Base-by-base conservation (phyloP, 2,113 vertebrate genomes). In the Acanthisitta chloris region DNA sequence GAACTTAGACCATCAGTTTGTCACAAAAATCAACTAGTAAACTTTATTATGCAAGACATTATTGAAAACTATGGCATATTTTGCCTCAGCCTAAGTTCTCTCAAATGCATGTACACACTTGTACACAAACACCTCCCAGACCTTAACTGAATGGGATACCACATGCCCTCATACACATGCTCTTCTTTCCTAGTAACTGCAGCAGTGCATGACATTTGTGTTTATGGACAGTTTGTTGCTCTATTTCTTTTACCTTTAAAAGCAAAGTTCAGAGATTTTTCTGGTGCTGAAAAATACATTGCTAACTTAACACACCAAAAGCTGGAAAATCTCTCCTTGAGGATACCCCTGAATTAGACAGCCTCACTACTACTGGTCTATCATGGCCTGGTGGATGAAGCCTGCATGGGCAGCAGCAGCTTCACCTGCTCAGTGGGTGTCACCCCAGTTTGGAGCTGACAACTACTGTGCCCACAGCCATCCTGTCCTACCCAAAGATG, bases 161-260 rank as follows among this genome's bases (percentile, higher is more conserved):
- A 36, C 8, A 26, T 1, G 0, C 16, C 18, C 70, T 46, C 1
- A 0, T 25, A 57, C 36, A 17, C 13, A 5, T 14, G 24, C 33
- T 81, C 25, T 31, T 64, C 31, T 61, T 38, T 48, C 19, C 65
- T 26, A 38, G 12, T 25, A 42, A 28, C 19, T 49, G 33, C 52
- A 57, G n/a, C 65, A 57, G 17, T 21, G 25, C 36, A 42, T 5
- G 19, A n/a, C 14, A 11, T 67, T 31, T 54, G 24, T 28, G 9
- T 54, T n/a, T 31, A 52, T 3, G 5, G 28, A 58, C 4, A 52
- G 24, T 18, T 18, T 6, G 13, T 10, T 31, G 38, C 45, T 36
- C 42, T 70, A 20, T 46, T 54, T 43, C 45, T 92, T 80, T 34
- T 45, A 70, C 31, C 24, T 28, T 43, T 64, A 49, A 76, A 84